Evolutionary conservation across 2,797 vertebrate species (phyloP).

Genomic region (Fundulus diaphanus): DNA sequence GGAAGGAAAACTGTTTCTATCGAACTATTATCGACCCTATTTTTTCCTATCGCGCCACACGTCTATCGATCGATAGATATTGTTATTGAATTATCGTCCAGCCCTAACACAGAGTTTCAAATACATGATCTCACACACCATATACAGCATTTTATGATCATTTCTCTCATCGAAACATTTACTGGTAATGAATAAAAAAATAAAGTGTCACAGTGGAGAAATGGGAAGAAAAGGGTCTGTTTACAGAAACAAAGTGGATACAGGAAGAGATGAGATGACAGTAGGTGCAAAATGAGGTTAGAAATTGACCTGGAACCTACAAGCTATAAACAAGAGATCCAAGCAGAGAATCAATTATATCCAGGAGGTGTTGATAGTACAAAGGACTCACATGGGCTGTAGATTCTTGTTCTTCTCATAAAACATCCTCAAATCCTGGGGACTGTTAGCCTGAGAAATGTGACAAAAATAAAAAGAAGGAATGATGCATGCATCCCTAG

Average conservation of each 20-base stretch:
- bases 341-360: neutral
- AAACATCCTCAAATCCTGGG: conserved; percentile 96
- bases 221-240: neutral
- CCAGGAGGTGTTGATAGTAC: neutral
- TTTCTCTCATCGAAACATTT: no score
- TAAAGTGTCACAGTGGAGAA: no score
- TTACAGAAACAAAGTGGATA: neutral
- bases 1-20: no score
- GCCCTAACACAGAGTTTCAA: no score
- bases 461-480: neutral
- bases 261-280: neutral
- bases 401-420: conserved; percentile 97
- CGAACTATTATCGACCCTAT: no score
- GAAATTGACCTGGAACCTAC: neutral
- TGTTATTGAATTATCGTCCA: no score
- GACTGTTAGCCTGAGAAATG: conserved; percentile 90
- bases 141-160: no score
- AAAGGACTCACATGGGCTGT: conserved; percentile 87
- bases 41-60: no score
- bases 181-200: no score
- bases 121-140: no score
- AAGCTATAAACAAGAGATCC: neutral
- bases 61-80: no score
- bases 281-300: neutral
- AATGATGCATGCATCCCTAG: neutral